Percentiles rank a stretch among this genome's conserved stretches.
Evolutionary conservation across 2,113 vertebrate species (phyloP).

Genomic region (Alligator sinensis): DNA sequence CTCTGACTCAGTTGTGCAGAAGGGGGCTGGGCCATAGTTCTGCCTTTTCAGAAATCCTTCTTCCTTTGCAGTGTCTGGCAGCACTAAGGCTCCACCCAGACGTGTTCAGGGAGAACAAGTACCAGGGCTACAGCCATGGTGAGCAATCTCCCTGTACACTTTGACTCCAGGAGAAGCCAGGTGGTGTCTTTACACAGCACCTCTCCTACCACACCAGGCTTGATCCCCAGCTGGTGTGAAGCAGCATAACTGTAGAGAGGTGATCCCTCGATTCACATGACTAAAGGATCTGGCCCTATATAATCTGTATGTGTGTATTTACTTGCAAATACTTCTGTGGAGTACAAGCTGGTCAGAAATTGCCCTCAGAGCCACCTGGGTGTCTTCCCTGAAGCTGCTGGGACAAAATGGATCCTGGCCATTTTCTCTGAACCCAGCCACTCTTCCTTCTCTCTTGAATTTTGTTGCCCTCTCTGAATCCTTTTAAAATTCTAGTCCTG

Average conservation of each 20-base stretch:
- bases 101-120: background rate
- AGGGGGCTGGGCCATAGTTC: background rate
- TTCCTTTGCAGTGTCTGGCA: background rate
- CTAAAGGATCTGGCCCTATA: background rate
- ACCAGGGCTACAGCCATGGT: background rate
- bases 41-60: background rate
- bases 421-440: background rate
- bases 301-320: too few relatives aligned
- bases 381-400: background rate
- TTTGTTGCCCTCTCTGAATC: background rate
- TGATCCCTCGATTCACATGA: background rate
- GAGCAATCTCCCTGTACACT: too few relatives aligned
- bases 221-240: background rate
- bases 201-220: background rate
- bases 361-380: background rate
- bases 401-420: background rate
- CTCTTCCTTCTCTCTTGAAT: background rate
- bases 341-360: background rate
- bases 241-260: background rate
- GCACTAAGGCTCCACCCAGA: background rate
- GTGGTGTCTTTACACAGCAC: background rate
- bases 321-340: background rate
- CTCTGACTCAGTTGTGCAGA: background rate
- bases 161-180: background rate
- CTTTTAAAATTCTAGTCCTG: background rate